Evolutionary conservation across 2,888 invertebrate genomes (phyloP).

Genomic region (Lysandra bellargus): DNA sequence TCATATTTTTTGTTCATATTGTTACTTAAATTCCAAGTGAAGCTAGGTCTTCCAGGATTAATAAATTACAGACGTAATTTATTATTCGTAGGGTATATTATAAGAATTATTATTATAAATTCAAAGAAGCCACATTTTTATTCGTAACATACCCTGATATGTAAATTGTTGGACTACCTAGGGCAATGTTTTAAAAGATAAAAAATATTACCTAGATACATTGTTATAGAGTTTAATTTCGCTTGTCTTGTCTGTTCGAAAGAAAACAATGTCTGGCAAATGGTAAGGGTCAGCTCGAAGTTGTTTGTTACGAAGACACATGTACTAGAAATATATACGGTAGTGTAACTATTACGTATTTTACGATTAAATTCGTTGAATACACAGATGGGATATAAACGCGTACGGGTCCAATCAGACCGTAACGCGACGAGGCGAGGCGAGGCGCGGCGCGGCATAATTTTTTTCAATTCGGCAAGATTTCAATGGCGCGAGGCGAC

Average conservation of each 20-base stretch:
- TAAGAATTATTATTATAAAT: neutral
- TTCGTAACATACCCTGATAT: conserved; percentile 29
- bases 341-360: neutral
- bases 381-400: no score
- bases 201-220: neutral
- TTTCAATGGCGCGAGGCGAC: no score
- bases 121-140: conserved; percentile 32
- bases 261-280: conserved; percentile 17
- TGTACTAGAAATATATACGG: neutral
- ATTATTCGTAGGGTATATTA: no score
- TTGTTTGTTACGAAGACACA: conserved; percentile 20
- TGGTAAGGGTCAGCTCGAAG: conserved; percentile 21
- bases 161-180: conserved; percentile 28
- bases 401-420: no score
- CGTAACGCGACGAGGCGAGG: no score
- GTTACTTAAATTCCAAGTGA: no score
- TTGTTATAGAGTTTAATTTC: conserved; percentile 5
- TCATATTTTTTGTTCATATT: no score
- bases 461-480: no score
- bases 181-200: neutral
- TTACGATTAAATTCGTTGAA: no score
- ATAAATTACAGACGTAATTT: no score
- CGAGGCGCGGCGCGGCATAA: no score
- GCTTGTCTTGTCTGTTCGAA: neutral
- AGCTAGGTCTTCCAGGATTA: no score